These are phyloP conservation scores for Platysteira castanea DNA, from an alignment of 2,113 vertebrate genomes.

Conservation along the genomic window DNA sequence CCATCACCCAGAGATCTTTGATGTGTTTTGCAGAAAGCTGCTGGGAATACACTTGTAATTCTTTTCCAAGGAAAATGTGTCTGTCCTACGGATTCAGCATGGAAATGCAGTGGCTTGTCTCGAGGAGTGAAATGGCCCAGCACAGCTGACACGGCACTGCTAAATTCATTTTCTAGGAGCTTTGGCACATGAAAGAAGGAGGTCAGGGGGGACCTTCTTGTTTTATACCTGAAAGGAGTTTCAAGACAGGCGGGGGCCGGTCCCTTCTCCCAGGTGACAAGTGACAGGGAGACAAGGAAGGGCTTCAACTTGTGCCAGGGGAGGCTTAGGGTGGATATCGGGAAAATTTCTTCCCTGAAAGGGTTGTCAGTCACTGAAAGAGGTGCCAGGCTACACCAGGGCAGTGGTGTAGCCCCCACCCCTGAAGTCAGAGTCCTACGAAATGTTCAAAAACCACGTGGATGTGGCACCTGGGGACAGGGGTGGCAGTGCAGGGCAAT, in stretches of 20 bases:
- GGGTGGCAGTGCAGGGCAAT: not conserved
- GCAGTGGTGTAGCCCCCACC: not conserved
- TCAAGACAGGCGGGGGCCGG: fast-evolving
- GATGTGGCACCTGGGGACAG: not conserved
- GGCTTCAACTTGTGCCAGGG: not conserved
- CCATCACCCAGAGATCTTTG: not conserved
- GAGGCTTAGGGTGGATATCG: not conserved
- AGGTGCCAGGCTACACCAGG: too few species aligned
- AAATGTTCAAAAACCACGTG: not conserved
- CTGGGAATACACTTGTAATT: not conserved
- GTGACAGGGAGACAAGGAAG: not conserved
- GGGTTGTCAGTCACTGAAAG: not conserved
- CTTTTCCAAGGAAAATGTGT: not conserved
- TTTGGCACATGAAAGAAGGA: not conserved
- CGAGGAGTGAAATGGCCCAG: not conserved
- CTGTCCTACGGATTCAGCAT: not conserved
- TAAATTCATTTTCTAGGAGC: not conserved
- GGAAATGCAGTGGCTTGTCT: not conserved
- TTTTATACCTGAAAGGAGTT: not conserved
- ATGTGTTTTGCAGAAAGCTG: not conserved
- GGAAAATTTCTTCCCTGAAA: not conserved
- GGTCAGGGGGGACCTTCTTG: not conserved
- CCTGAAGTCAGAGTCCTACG: not conserved
- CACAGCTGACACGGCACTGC: not conserved
- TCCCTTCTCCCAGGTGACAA: not conserved